A percentile compares a stretch with the other conserved stretches of the same genome.
Conservation (phyloP, 1,140 invertebrate species). For the Lordiphosa collinella region DNA sequence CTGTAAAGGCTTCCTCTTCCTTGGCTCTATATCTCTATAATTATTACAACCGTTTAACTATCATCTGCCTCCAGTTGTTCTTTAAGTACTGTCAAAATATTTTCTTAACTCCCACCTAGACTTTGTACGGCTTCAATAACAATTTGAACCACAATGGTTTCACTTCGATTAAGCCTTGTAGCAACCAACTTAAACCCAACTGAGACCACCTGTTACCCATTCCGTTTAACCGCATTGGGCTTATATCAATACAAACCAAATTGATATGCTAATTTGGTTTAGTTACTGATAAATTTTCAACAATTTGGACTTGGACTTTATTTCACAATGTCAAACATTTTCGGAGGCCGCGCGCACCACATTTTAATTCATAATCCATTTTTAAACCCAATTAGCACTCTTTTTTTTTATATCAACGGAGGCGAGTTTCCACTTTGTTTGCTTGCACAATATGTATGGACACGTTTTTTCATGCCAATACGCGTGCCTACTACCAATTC, state of each 20-base stretch:
- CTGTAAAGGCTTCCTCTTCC: no score
- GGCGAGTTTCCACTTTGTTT: slow-evolving; percentile 3
- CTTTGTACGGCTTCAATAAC: no score
- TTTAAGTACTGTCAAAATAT: no score
- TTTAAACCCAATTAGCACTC: slow-evolving; percentile 52
- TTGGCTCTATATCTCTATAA: no score
- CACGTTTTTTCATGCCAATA: slow-evolving; percentile 59
- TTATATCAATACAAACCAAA: slow-evolving; percentile 21
- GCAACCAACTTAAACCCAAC: slow-evolving; percentile 22
- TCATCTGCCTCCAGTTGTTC: no score
- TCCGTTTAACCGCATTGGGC: slow-evolving; percentile 26
- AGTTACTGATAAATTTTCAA: slow-evolving; percentile 4
- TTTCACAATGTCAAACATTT: slow-evolving; percentile 20
- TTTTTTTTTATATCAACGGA: not conserved
- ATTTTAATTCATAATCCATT: slow-evolving; percentile 26
- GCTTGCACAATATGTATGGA: slow-evolving; percentile 33
- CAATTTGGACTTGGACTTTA: slow-evolving; percentile 2
- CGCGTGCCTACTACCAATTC: slow-evolving; percentile 42
- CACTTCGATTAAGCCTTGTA: not conserved
- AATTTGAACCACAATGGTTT: no score
- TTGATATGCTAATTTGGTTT: slow-evolving; percentile 49
- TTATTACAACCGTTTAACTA: no score
- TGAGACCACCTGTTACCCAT: not conserved
- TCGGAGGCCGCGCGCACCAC: slow-evolving; percentile 4
- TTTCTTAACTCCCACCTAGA: no score